Conservation (phyloP, 2,888 invertebrate species). For the Nymphalis polychloros region DNA sequence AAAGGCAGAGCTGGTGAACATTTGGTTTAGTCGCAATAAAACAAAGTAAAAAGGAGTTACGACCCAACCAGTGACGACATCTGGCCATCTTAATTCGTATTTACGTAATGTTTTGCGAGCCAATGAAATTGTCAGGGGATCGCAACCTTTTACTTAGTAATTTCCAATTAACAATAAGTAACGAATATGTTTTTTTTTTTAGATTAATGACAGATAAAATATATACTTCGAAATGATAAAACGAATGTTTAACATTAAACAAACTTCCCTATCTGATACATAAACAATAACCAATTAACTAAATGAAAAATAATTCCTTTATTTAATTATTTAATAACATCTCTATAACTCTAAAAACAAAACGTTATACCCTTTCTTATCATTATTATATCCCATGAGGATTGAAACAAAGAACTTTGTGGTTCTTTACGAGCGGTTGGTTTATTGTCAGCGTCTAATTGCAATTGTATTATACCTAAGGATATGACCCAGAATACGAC, state of each 20-base stretch:
- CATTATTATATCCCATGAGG: conserved; percentile 49
- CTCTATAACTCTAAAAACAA: conserved; percentile 10
- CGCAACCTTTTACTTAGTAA: not conserved
- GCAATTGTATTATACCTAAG: conserved; percentile 40
- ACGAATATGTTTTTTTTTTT: not conserved
- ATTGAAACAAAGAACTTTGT: conserved; percentile 51
- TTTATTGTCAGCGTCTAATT: conserved; percentile 47
- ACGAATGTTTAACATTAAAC: not conserved
- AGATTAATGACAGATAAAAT: not conserved
- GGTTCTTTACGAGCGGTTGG: conserved; percentile 51
- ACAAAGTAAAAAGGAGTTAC: conserved; percentile 71
- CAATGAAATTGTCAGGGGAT: conserved; percentile 59
- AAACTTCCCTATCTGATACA: not conserved
- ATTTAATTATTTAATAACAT: conserved; percentile 20
- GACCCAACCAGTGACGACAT: conserved; percentile 53
- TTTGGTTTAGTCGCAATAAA: conserved; percentile 52
- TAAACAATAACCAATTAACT: conserved; percentile 21
- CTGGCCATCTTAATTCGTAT: conserved; percentile 57
- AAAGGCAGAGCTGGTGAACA: conserved; percentile 39
- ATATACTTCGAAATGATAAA: not conserved
- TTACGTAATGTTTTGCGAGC: conserved; percentile 55
- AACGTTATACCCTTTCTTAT: conserved; percentile 51
- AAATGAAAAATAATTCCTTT: conserved; percentile 15
- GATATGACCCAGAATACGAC: conserved; percentile 23
- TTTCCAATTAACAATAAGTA: not conserved